Evolutionary conservation across 2,888 invertebrate genomes (phyloP).

Genomic region (Philhelius pedissequus): DNA sequence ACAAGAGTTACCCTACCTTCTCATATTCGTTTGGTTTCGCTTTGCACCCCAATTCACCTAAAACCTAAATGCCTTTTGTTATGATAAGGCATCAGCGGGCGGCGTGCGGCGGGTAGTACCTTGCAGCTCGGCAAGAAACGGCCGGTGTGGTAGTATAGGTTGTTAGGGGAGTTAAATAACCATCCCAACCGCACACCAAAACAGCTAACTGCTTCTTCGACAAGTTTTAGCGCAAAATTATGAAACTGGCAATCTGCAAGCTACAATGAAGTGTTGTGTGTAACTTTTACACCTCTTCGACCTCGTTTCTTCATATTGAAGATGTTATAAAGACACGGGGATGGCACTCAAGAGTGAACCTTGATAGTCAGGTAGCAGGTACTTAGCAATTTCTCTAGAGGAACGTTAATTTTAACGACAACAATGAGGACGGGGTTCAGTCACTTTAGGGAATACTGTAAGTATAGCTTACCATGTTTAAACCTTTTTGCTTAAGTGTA

Average conservation of each 20-base stretch:
- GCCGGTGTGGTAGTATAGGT: not conserved
- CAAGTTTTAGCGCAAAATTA: slow-evolving; percentile 64
- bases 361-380: slow-evolving; percentile 68
- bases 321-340: slow-evolving; percentile 36
- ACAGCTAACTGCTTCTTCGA: slow-evolving; percentile 57
- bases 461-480: not conserved
- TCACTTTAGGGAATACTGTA: slow-evolving; percentile 54
- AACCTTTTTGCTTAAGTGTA: slow-evolving; percentile 17
- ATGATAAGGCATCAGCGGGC: not conserved
- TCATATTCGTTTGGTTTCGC: not conserved
- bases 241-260: slow-evolving; percentile 62
- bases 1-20: slow-evolving; percentile 1
- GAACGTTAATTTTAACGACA: slow-evolving; percentile 67
- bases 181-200: slow-evolving; percentile 19
- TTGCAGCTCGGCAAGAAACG: no score
- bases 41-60: not conserved
- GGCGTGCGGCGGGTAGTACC: no score
- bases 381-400: slow-evolving; percentile 69
- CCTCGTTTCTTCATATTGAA: slow-evolving; percentile 66
- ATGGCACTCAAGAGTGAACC: slow-evolving; percentile 62
- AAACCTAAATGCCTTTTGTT: slow-evolving; percentile 11
- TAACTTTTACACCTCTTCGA: slow-evolving; percentile 67
- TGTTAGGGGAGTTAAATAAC: not conserved
- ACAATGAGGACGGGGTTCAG: slow-evolving; percentile 60
- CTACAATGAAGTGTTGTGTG: slow-evolving; percentile 67